Conservation (phyloP, 92 coral and sea anemone genomes). For the Bergia sp. region DNA sequence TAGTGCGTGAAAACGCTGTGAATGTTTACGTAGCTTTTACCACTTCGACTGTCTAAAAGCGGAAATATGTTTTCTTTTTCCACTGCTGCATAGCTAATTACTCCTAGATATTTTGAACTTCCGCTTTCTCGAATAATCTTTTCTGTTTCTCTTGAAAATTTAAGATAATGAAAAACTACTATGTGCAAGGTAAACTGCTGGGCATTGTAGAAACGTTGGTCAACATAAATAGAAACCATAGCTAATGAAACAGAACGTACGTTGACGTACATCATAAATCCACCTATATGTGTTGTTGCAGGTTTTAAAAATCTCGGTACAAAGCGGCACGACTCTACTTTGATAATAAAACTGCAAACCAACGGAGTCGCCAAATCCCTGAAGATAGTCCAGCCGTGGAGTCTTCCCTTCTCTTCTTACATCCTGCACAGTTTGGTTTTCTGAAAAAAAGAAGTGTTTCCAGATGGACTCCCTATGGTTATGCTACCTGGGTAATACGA, state of each 20-base stretch:
- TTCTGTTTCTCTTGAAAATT: too few species aligned
- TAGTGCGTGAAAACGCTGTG: too few species aligned
- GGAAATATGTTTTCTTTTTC: too few species aligned
- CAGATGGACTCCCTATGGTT: too few species aligned
- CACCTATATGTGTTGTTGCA: conserved; percentile 63
- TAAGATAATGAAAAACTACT: neutral
- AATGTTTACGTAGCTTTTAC: too few species aligned
- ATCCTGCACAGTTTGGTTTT: conserved; percentile 7
- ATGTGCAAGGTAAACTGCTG: too few species aligned
- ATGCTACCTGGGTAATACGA: neutral
- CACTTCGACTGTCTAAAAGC: too few species aligned
- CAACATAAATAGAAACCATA: neutral
- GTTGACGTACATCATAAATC: conserved; percentile 61
- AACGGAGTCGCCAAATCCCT: conserved; percentile 61
- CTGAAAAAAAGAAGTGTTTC: neutral
- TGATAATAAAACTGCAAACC: conserved; percentile 47
- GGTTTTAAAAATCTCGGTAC: conserved; percentile 50
- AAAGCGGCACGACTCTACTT: conserved; percentile 29
- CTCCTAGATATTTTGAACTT: too few species aligned
- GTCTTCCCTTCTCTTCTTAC: neutral
- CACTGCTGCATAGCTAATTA: too few species aligned
- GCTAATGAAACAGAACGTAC: neutral
- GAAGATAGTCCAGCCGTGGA: conserved; percentile 38
- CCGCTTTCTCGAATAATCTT: too few species aligned
- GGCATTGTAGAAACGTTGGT: neutral